Percentiles rank a stretch among this genome's conserved stretches.
These are phyloP conservation scores for Jordanella pulchra DNA, from an alignment of 2,797 vertebrate species.

Conservation along the genomic window DNA sequence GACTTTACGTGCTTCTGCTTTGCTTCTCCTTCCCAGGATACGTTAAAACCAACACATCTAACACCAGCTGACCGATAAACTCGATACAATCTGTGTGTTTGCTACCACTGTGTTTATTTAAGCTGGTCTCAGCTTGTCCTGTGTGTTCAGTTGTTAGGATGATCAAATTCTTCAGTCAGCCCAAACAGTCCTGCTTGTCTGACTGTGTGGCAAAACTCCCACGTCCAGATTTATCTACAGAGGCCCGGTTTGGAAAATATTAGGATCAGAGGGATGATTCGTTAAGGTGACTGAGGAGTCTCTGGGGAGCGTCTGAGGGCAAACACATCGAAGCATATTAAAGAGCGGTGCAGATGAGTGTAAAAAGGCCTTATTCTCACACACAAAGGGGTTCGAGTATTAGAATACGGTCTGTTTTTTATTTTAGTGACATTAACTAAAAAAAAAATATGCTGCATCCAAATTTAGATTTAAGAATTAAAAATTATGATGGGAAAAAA, in stretches of 20 bases:
- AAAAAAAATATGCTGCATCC: background rate
- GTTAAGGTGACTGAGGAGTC: constrained; percentile 19
- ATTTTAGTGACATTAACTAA: background rate
- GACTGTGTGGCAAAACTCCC: constrained; percentile 57
- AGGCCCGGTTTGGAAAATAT: constrained; percentile 48
- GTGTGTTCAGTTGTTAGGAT: constrained; percentile 45
- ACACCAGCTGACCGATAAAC: constrained; percentile 13
- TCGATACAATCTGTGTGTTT: constrained; percentile 29
- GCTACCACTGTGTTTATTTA: constrained; percentile 52
- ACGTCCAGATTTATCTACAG: constrained; percentile 16
- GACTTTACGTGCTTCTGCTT: background rate
- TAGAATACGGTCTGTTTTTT: background rate
- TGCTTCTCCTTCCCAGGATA: background rate
- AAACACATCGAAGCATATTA: constrained; percentile 36
- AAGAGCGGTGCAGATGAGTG: constrained; percentile 16
- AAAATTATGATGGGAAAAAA: too few relatives aligned
- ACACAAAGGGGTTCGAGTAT: background rate
- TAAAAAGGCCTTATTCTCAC: background rate
- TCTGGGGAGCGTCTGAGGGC: background rate
- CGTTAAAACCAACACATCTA: constrained; percentile 10
- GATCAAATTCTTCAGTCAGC: constrained; percentile 66
- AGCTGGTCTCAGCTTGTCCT: constrained; percentile 23
- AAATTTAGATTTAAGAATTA: background rate
- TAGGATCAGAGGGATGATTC: constrained; percentile 49
- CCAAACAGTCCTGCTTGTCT: constrained; percentile 48